Base-by-base conservation (phyloP, 2,888 invertebrate species). In the Anaspis maculata region DNA sequence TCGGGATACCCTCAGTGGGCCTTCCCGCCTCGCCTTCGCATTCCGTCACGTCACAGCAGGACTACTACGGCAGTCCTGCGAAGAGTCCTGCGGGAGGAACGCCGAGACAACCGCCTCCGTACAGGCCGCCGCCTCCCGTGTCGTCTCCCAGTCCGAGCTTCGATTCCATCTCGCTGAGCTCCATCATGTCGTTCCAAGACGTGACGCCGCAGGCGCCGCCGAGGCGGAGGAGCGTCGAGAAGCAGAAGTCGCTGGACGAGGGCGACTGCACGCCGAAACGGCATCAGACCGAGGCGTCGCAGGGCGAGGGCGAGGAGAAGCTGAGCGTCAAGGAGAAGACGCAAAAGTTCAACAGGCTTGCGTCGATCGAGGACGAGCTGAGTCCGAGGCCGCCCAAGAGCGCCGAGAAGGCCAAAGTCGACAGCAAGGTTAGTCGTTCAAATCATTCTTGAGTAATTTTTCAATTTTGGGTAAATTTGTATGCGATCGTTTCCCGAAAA, bases 241-340 rank as follows among this genome's bases (percentile, higher is more conserved):
- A 72, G 25, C 37, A 41, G 15, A 45, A 28, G 10, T 27, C 33
- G 10, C 30, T 39, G 11, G n/a, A n/a, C n/a, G 46, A 45, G 7
- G 52, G 52, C 15, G 41, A 30, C 21, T n/a, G 23, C n/a, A 45
- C 41, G 12, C 38, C 40, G 27, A 38, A 29, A 28, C 22, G 11
- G 13, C 24, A 24, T 21, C 23, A 29, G 13, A 27, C 5, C 13
- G 22, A 11, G 15, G 21, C 16, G 14, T 25, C 13, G 25, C 40
- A 41, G 13, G 47, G 42, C 16, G 32, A 32, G 4, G 39, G 35
- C 6, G 35, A 39, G 23, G 32, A 34, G 22, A 35, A 28, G 11
- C 78, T 91, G 42, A 91, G 89, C 53, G 94, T 95, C 6, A 90
- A 87, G 59, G 94, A 95, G 63, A 76, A 90, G 39, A 89, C 88